Evolutionary conservation across 2,888 invertebrate species (phyloP).

Genomic region (Amitus sp.): DNA sequence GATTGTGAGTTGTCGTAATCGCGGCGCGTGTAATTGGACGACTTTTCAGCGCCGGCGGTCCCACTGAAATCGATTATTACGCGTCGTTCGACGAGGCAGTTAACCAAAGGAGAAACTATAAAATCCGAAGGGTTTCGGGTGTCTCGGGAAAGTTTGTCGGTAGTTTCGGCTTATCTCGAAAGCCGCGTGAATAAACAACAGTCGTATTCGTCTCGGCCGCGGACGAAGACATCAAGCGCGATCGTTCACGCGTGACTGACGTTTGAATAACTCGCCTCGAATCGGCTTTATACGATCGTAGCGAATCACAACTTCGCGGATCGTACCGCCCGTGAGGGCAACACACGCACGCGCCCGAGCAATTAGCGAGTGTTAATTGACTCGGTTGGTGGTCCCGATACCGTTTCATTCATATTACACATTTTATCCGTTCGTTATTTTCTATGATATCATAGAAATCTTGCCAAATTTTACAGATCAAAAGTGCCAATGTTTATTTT

Average conservation of each 20-base stretch:
- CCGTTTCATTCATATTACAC: slow-evolving; percentile 17
- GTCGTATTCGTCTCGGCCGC: background rate
- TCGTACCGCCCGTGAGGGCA: slow-evolving; percentile 32
- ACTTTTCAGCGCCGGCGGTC: background rate
- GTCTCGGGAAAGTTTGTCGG: background rate
- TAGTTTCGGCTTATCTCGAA: background rate
- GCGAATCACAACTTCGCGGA: slow-evolving; percentile 44
- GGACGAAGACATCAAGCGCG: slow-evolving; percentile 41
- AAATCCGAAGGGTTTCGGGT: background rate
- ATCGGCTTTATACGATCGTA: slow-evolving; percentile 48
- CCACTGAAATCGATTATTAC: background rate
- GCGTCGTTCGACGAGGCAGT: background rate
- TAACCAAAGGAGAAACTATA: background rate
- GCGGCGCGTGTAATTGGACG: too few relatives aligned
- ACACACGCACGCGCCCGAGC: slow-evolving; percentile 43
- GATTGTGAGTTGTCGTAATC: too few relatives aligned
- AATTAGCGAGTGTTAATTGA: slow-evolving; percentile 53
- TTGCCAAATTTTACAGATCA: background rate
- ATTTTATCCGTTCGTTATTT: background rate
- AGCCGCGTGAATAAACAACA: slow-evolving; percentile 1
- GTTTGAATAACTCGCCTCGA: slow-evolving; percentile 51
- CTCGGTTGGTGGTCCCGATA: slow-evolving; percentile 41
- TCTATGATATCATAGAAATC: background rate
- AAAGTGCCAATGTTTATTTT: too few relatives aligned
- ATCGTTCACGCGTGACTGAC: slow-evolving; percentile 57